Base-by-base conservation (phyloP, 2,888 invertebrate species). In the Dolomedes plantarius region DNA sequence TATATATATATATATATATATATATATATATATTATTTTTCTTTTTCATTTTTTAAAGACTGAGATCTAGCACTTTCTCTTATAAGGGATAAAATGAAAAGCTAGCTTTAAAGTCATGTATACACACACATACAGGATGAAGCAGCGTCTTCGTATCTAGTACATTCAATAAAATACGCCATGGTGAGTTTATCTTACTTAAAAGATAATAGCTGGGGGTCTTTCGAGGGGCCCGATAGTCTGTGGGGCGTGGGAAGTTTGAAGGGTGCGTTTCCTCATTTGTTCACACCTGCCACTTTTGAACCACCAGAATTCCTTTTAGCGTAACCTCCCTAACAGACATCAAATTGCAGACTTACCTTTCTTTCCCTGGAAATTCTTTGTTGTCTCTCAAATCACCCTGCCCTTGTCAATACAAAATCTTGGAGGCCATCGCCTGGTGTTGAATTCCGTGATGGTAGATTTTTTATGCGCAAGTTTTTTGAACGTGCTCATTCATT, bases 211-310 rank as follows among this genome's bases (percentile, higher is more conserved):
- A 28, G 27, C 32, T 1, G 16, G 29, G 46, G 31, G 41, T 72
- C 65, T 29, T 11, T 6, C 39, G 27, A n/a, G 68, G 71, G 71
- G 65, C 32, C 2, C 36, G 16, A n/a, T 41, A 27, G 50, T 67
- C 56, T 28, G 36, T 36, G 74, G 68, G 81, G 81, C 81, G 74
- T 74, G 74, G 62, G 74, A 74, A 74, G 74, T 19, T 23, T 74
- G 46, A n/a, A 28, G 56, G 62, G 71, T 62, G 68, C 62, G 56
- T 69, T 81, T 74, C 74, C 72, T 56, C 68, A 74, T 81, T 81
- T 81, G 74, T 74, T 56, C 62, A 68, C 81, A 81, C 81, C 81
- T 81, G 81, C 74, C 81, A 27, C 28, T 81, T 74, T 81, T 64
- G 29, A 11, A 11, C 29, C 19, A 16, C 19, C 9, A 16, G 19